Base-by-base conservation (phyloP, 23 tunicate species). In the Phallusia fumigata region DNA sequence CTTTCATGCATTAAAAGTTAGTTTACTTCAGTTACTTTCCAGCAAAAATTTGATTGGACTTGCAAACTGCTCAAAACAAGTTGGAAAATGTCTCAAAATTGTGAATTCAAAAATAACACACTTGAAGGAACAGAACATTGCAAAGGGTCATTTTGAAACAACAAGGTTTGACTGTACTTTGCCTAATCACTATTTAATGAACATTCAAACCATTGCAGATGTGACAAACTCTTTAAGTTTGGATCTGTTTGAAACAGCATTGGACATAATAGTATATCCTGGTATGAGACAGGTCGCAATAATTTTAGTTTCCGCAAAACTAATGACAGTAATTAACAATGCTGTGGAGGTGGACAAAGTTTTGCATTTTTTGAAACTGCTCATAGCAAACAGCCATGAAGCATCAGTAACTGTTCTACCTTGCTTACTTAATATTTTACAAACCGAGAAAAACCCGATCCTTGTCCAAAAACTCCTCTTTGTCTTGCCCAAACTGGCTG, bases 401-500 rank as follows among this genome's bases (percentile, higher is more conserved):
- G 34, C 52, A 18, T 49, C 84, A 50, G 64, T 75, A 15, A 65
- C 78, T 6, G 53, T 85, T 13, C 65, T 90, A 36, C 95, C 95
- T 24, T 33, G 84, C 8, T 78, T 85, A 0, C 73, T 90, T 13
- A 76, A 81, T 76, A 21, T 35, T 6, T 1, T 85, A 0, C 86
- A 81, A 65, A 40, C 33, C 52, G 76, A 34, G 31, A 21, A 73
- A 75, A 52, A 77, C 35, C 31, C 76, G 0, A 12, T 12, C 31
- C 32, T 65, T 1, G 58, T 44, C 0, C 76, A 80, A 45, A 36
- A 76, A 5, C 45, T 90, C 32, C 30, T 77, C 22, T 73, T 36
- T 35, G 45, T 49, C 10, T 75, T 90, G 0, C 89, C 95, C 16
- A 64, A 65, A n/a, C 81, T 90, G 30, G 53, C 78, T 34, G 75